Base-by-base conservation (phyloP, 2,888 invertebrate species). In the Hecatera dysodea region DNA sequence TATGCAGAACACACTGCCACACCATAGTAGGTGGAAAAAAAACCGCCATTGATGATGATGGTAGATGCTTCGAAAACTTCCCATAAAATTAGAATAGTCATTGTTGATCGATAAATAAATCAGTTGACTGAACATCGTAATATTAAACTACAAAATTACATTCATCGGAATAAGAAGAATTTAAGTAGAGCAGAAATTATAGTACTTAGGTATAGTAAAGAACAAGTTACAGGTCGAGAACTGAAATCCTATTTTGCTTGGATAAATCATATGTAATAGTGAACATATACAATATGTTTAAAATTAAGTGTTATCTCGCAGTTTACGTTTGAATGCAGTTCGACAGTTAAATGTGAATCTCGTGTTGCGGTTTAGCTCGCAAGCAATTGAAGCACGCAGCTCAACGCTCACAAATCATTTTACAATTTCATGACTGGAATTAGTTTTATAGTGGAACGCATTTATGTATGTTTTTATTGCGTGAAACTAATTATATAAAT, bases 291-390 rank as follows among this genome's bases (percentile, higher is more conserved):
- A 56, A 46, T 27, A 29, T 39, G 22, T 36, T 29, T 56, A 50
- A 57, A 68, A 57, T 65, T 8, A 42, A 61, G 36, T 61, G 36
- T 60, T 71, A 71, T 62, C 55, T 46, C 36, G 61, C 70, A 66
- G 76, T 81, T 57, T 71, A 66, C 73, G 61, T 73, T 61, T 75
- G 44, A 78, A 83, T 81, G 78, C 74, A 82, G 85, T 82, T 85
- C 67, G 62, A 83, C 86, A 89, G 87, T 87, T 89, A 86, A 87
- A 88, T 90, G 87, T 72, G 81, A 86, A 83, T 86, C 78, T 83
- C 80, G 62, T 83, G 88, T 85, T 78, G 84, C 80, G 89, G 89
- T 82, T 80, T 72, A 81, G 72, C 77, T 85, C 70, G 66, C 72
- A 73, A 85, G 83, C 78, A 76, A 67, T 74, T 56, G 50, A 65